These are phyloP conservation scores for Drosophila kohkoa DNA, from an alignment of 1,140 invertebrate species.

Conservation along the genomic window DNA sequence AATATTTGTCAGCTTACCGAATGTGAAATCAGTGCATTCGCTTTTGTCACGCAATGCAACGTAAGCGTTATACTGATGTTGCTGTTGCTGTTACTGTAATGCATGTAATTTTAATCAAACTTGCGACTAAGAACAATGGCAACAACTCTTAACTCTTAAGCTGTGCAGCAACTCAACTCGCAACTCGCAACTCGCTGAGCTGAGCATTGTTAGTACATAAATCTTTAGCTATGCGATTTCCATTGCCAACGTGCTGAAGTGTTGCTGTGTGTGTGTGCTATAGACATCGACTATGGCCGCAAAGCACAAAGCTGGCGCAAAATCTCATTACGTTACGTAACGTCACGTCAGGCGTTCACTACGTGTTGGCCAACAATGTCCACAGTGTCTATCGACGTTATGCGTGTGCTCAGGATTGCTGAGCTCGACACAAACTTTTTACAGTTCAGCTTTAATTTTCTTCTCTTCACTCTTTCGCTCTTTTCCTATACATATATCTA, in stretches of 20 bases:
- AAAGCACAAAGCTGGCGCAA: slow-evolving; percentile 71
- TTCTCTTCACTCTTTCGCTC: background rate
- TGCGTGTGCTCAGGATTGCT: slow-evolving; percentile 55
- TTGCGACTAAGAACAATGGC: background rate
- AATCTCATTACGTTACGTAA: slow-evolving; percentile 76
- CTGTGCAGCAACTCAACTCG: background rate
- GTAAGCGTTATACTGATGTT: slow-evolving; percentile 5
- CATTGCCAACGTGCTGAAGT: slow-evolving; percentile 4
- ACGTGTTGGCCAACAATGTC: slow-evolving; percentile 54
- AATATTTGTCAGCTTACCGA: slow-evolving; percentile 4
- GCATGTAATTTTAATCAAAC: slow-evolving; percentile 46
- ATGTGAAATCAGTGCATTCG: slow-evolving; percentile 5
- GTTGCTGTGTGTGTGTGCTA: background rate
- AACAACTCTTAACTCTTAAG: slow-evolving; percentile 7
- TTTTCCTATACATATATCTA: background rate
- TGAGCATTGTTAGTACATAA: slow-evolving; percentile 35
- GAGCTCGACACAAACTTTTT: slow-evolving; percentile 64
- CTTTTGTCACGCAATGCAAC: slow-evolving; percentile 31
- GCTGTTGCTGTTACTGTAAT: background rate
- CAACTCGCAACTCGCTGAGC: slow-evolving; percentile 17
- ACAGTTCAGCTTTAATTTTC: slow-evolving; percentile 41
- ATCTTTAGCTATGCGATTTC: slow-evolving; percentile 24
- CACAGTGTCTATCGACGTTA: slow-evolving; percentile 20
- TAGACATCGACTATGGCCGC: slow-evolving; percentile 22
- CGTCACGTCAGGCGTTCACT: slow-evolving; percentile 57